Evolutionary conservation across 2,888 invertebrate species (phyloP).

Genomic region (Plebejus melissa): DNA sequence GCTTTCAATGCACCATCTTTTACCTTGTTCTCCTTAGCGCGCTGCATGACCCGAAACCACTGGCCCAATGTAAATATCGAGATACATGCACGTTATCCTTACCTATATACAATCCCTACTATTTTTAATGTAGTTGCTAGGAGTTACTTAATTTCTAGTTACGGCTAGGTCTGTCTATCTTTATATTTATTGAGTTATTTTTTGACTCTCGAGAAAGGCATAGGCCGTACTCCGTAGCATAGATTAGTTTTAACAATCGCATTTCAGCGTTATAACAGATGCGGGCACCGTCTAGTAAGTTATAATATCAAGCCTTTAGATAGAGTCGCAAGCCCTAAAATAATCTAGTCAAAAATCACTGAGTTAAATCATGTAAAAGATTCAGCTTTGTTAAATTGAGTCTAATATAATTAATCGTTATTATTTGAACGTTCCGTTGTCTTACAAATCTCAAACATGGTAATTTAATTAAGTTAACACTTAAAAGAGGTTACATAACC

Average conservation of each 20-base stretch:
- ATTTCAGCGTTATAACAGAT: no score
- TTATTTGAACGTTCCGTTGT: background rate
- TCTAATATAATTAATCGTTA: background rate
- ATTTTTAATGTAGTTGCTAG: background rate
- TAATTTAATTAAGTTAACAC: background rate
- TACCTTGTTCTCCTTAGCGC: conserved; percentile 76
- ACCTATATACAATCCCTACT: background rate
- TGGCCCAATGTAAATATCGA: conserved; percentile 41
- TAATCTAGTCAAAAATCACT: background rate
- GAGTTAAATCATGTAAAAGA: no score
- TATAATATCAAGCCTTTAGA: background rate
- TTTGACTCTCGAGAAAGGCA: background rate
- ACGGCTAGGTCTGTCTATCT: background rate
- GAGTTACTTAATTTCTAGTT: background rate
- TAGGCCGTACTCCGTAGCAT: no score
- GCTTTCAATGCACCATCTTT: conserved; percentile 79
- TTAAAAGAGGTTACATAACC: background rate
- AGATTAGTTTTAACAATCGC: no score
- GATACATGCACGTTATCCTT: conserved; percentile 23
- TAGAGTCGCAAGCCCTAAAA: background rate
- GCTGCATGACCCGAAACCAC: conserved; percentile 68
- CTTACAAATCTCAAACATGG: background rate
- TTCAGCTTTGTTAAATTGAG: background rate
- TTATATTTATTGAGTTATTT: background rate
- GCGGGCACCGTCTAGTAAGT: no score